These are phyloP conservation scores for Lycophotia porphyrea DNA, from an alignment of 2,888 invertebrate genomes.

Conservation along the genomic window DNA sequence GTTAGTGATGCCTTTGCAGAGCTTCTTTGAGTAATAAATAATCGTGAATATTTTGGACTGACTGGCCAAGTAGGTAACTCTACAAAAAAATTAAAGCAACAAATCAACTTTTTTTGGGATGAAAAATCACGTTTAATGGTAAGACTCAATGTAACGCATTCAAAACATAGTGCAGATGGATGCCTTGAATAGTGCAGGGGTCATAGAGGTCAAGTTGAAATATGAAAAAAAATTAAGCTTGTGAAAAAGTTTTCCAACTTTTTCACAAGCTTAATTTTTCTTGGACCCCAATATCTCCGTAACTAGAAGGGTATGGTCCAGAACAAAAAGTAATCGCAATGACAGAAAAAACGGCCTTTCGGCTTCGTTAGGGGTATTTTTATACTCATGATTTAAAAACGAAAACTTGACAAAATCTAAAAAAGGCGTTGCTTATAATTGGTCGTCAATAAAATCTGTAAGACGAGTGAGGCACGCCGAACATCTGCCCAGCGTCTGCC, in stretches of 20 bases:
- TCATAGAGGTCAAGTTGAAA: no score
- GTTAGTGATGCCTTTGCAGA: conserved; percentile 1
- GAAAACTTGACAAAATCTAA: not conserved
- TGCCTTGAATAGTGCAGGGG: no score
- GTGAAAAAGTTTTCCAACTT: no score
- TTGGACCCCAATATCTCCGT: no score
- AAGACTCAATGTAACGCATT: no score
- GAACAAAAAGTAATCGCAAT: not conserved
- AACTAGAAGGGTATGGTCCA: not conserved
- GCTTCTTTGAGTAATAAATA: conserved; percentile 17
- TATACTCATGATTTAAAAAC: not conserved
- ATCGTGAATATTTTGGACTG: not conserved
- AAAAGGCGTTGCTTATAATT: conserved; percentile 36
- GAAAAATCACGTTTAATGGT: no score
- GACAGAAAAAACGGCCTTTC: not conserved
- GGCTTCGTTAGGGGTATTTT: not conserved
- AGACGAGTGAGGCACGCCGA: conserved; percentile 53
- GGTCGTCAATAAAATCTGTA: conserved; percentile 59
- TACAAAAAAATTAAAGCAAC: not conserved
- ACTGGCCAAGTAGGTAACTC: not conserved
- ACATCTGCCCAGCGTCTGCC: conserved; percentile 62
- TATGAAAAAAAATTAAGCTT: no score
- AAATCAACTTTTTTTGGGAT: not conserved
- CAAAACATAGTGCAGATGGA: no score
- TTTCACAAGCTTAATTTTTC: no score